phyloP scores from a whole-genome alignment of 2,797 vertebrate species.

The Pseudochirops corinnae region DNA sequence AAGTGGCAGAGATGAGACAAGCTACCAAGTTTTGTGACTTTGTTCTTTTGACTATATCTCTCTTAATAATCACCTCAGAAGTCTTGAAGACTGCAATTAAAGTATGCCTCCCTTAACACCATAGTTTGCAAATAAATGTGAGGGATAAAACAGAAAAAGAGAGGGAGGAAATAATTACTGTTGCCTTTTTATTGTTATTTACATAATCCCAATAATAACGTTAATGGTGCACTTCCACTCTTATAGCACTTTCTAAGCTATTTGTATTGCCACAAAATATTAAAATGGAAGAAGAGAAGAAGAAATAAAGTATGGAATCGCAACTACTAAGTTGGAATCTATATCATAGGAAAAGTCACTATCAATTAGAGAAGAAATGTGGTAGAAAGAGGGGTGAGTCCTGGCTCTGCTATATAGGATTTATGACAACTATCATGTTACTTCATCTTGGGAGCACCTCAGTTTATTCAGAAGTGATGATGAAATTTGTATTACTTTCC shows the following conservation, averaged over 20 bases:
- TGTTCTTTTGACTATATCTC: neutral
- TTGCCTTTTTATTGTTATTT: constrained; percentile 49
- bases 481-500: neutral
- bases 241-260: constrained; percentile 41
- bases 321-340: constrained; percentile 11
- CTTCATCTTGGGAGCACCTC: neutral
- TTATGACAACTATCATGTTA: neutral
- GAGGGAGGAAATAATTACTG: constrained; percentile 26
- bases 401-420: neutral
- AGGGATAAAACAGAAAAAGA: constrained; percentile 38
- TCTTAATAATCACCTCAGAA: neutral
- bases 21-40: neutral
- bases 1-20: neutral
- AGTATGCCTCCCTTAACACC: constrained; percentile 43
- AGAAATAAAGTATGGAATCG: constrained; percentile 5
- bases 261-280: constrained; percentile 37
- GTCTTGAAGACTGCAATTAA: neutral
- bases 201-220: constrained; percentile 39
- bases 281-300: constrained; percentile 20
- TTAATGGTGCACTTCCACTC: neutral
- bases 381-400: neutral
- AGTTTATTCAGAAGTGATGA: neutral
- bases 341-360: constrained; percentile 37
- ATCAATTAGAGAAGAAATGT: neutral
- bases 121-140: constrained; percentile 43